Conservation (phyloP, 2,888 invertebrate species). For the Tryphoninae sp. region DNA sequence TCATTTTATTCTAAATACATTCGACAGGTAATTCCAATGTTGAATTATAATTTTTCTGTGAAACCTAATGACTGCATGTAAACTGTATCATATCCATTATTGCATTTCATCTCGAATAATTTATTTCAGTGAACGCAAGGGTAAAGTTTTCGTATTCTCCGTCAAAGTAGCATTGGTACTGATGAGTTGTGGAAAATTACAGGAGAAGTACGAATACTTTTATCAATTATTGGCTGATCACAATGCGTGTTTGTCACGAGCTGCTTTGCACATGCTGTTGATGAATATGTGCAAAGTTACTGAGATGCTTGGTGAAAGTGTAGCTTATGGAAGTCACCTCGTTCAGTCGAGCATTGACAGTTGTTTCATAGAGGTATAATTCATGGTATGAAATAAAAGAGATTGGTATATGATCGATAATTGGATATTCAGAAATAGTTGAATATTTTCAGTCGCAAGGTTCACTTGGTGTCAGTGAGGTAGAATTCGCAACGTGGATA, state of each 20-base stretch:
- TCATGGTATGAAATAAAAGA: neutral
- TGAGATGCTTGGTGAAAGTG: conserved; percentile 85
- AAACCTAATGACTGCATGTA: neutral
- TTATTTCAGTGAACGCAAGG: conserved; percentile 83
- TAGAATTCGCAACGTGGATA: conserved; percentile 88
- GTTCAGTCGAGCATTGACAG: conserved; percentile 87
- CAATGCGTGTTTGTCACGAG: conserved; percentile 88
- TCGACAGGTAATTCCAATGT: conserved; percentile 84
- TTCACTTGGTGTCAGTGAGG: conserved; percentile 86
- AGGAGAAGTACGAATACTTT: conserved; percentile 86
- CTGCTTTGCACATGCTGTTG: conserved; percentile 85
- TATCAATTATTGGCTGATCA: conserved; percentile 89
- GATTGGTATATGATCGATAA: too few species aligned
- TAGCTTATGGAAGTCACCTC: conserved; percentile 84
- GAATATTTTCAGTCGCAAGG: conserved; percentile 84
- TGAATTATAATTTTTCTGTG: too few species aligned
- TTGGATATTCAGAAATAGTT: neutral
- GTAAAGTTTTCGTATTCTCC: conserved; percentile 86
- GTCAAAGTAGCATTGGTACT: conserved; percentile 87
- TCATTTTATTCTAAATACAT: conserved; percentile 86
- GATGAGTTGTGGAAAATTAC: conserved; percentile 85
- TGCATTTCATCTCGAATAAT: conserved; percentile 5
- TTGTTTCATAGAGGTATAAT: conserved; percentile 87
- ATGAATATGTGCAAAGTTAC: conserved; percentile 85
- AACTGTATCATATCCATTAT: neutral